phyloP scores from a whole-genome alignment of 2,888 invertebrate species.

The Cylindroiulus punctatus region DNA sequence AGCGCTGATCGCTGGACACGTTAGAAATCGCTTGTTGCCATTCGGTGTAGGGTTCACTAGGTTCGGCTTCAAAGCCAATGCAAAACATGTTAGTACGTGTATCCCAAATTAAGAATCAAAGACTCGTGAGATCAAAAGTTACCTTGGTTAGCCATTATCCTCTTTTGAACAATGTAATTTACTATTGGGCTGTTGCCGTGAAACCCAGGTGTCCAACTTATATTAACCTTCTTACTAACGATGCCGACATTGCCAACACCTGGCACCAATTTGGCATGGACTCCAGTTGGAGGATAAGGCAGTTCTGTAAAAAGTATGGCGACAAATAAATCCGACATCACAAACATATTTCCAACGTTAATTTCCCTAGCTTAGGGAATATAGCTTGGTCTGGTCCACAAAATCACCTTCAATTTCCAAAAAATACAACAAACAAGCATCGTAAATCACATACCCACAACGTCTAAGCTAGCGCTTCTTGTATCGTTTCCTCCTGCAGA shows the following conservation, averaged over 20 bases:
- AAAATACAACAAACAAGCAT: too few species aligned
- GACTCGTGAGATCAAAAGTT: constrained; percentile 61
- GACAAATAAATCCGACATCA: too few species aligned
- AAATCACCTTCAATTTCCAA: too few species aligned
- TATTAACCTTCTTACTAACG: constrained; percentile 76
- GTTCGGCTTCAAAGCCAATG: constrained; percentile 71
- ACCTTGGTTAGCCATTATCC: constrained; percentile 89
- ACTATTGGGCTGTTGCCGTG: constrained; percentile 96
- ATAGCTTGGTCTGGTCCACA: too few species aligned
- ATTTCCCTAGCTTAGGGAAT: too few species aligned
- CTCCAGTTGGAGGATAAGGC: constrained; percentile 91
- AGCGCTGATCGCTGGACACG: constrained; percentile 81
- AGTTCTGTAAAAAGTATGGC: constrained; percentile 73
- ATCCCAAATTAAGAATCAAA: not conserved
- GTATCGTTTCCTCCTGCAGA: constrained; percentile 93
- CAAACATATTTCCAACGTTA: not conserved
- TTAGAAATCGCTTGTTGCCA: constrained; percentile 90
- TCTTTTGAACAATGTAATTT: constrained; percentile 90
- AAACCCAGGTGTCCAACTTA: constrained; percentile 95
- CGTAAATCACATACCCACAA: constrained; percentile 72
- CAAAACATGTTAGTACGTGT: not conserved
- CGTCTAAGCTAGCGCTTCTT: constrained; percentile 81
- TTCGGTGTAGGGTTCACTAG: constrained; percentile 83
- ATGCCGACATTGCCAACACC: constrained; percentile 68
- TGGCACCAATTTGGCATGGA: constrained; percentile 74